phyloP scores from a whole-genome alignment of 1,140 invertebrate species.

The Heliconius melpomene region DNA sequence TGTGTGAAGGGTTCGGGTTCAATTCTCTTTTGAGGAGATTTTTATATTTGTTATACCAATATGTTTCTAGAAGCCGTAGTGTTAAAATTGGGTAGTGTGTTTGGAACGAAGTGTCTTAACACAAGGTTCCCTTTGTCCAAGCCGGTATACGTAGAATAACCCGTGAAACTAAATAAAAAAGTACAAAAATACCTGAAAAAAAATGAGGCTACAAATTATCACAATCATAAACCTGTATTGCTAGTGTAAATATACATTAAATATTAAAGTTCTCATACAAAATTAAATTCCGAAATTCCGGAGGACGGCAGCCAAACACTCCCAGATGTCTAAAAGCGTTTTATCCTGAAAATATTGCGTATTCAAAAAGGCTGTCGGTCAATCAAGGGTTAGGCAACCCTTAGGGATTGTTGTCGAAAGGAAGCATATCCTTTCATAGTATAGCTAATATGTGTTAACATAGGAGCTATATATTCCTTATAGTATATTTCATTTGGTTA shows the following conservation, averaged over 20 bases:
- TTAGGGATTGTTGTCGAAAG: not conserved
- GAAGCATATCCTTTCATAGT: not conserved
- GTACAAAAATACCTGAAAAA: not conserved
- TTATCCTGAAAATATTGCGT: conserved; percentile 25
- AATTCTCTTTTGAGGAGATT: too few species aligned
- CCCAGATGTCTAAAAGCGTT: conserved; percentile 16
- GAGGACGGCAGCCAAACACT: not conserved
- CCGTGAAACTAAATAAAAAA: not conserved
- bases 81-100: too few species aligned
- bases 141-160: too few species aligned
- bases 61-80: too few species aligned
- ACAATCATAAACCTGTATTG: not conserved
- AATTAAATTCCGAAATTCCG: not conserved
- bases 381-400: conserved; percentile 20
- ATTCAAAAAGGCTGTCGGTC: conserved; percentile 28
- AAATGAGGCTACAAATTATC: not conserved
- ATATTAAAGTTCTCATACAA: not conserved
- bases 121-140: too few species aligned
- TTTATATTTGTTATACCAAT: too few species aligned
- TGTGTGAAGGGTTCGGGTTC: too few species aligned
- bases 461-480: not conserved
- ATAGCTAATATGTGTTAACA: not conserved
- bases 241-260: not conserved
- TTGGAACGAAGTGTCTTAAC: too few species aligned
- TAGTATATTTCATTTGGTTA: not conserved